Conservation (phyloP, 2,797 vertebrate species). For the Lacerta bilineata region DNA sequence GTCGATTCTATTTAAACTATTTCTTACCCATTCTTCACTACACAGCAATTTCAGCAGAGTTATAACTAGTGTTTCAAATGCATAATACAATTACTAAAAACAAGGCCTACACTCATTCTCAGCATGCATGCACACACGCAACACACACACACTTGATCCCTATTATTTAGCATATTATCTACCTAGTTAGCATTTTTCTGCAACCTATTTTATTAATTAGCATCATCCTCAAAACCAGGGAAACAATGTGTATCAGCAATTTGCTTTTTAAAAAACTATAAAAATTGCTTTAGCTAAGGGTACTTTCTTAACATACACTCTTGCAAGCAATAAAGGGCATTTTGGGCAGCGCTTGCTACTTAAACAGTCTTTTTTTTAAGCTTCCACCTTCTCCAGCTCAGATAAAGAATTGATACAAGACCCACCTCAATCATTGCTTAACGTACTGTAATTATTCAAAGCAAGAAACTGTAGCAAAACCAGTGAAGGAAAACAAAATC, state of each 20-base stretch:
- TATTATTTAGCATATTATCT: neutral
- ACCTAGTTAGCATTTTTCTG: neutral
- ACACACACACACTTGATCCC: neutral
- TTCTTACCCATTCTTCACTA: too few species aligned
- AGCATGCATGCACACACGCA: neutral
- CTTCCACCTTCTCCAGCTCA: neutral
- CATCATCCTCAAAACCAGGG: slow-evolving; percentile 9
- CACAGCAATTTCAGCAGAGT: too few species aligned
- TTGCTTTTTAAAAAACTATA: neutral
- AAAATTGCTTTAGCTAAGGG: neutral
- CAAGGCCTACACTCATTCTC: neutral
- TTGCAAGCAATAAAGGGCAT: neutral
- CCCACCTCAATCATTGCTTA: neutral
- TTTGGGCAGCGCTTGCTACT: neutral
- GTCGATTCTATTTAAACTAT: neutral
- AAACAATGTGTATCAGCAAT: slow-evolving; percentile 25
- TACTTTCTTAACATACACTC: too few species aligned
- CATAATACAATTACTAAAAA: too few species aligned
- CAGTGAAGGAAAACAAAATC: neutral
- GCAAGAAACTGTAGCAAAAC: neutral
- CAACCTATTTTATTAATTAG: neutral
- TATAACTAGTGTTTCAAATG: too few species aligned
- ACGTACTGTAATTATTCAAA: neutral
- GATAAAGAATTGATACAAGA: neutral
- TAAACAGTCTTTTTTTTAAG: neutral